Evolutionary conservation across 2,888 invertebrate species (phyloP).

Genomic region (Dryocosmus kuriphilus): DNA sequence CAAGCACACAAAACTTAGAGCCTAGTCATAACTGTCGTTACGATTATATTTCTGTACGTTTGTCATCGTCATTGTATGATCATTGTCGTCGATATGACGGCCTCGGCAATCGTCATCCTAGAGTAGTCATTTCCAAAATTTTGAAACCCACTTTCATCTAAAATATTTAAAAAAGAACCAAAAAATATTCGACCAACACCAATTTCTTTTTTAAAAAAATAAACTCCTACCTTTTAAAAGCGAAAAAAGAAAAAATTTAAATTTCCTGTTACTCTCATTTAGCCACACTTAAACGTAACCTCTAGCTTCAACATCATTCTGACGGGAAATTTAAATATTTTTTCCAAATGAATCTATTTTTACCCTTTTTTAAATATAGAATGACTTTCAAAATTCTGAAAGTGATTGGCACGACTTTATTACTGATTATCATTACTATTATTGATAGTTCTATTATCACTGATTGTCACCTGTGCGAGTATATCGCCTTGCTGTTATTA

Average conservation of each 20-base stretch:
- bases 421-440: slow-evolving; percentile 50
- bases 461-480: slow-evolving; percentile 57
- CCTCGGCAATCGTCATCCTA: slow-evolving; percentile 53
- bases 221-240: neutral
- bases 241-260: neutral
- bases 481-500: slow-evolving; percentile 59
- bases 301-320: no score
- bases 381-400: slow-evolving; percentile 40
- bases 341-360: neutral
- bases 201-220: neutral
- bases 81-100: slow-evolving; percentile 55
- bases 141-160: neutral
- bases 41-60: slow-evolving; percentile 59
- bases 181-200: neutral
- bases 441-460: slow-evolving; percentile 41
- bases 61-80: slow-evolving; percentile 58
- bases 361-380: neutral
- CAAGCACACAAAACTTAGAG: slow-evolving; percentile 63
- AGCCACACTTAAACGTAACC: no score
- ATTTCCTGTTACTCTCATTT: neutral
- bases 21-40: slow-evolving; percentile 70
- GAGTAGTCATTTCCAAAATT: slow-evolving; percentile 44
- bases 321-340: neutral
- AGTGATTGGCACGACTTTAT: slow-evolving; percentile 48
- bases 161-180: neutral